Conservation (phyloP, 2,888 invertebrate genomes). For the Leistus spinibarbis region DNA sequence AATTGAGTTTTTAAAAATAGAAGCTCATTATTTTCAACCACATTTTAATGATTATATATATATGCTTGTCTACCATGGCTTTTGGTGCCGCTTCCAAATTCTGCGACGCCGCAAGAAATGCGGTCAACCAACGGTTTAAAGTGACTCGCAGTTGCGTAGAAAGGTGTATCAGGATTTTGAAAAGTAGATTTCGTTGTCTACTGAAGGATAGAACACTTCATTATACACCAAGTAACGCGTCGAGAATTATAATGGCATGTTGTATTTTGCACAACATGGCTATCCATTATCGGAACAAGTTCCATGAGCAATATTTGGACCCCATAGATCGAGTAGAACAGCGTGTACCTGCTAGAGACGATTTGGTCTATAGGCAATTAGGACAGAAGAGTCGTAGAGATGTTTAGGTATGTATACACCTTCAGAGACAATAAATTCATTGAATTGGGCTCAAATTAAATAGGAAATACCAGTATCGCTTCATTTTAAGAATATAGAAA, state of each 20-base stretch:
- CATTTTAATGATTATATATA: too few species aligned
- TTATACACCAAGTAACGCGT: neutral
- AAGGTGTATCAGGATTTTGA: neutral
- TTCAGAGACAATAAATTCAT: too few species aligned
- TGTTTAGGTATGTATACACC: too few species aligned
- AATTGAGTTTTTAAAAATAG: too few species aligned
- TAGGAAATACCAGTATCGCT: too few species aligned
- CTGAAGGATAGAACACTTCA: neutral
- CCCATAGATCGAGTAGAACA: neutral
- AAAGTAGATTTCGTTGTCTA: neutral
- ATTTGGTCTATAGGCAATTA: neutral
- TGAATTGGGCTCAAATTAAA: too few species aligned
- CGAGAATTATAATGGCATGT: neutral
- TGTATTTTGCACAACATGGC: neutral
- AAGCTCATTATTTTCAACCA: too few species aligned
- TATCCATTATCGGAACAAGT: neutral
- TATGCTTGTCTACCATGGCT: slow-evolving; percentile 30
- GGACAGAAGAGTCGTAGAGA: neutral
- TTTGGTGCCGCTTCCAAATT: neutral
- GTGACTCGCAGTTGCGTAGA: neutral
- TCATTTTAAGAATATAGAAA: too few species aligned
- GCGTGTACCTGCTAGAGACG: neutral
- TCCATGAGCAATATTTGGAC: neutral
- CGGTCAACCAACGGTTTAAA: neutral
- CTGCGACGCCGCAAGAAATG: neutral